Conservation (phyloP, 2,113 vertebrate species). For the Bombycilla garrulus region DNA sequence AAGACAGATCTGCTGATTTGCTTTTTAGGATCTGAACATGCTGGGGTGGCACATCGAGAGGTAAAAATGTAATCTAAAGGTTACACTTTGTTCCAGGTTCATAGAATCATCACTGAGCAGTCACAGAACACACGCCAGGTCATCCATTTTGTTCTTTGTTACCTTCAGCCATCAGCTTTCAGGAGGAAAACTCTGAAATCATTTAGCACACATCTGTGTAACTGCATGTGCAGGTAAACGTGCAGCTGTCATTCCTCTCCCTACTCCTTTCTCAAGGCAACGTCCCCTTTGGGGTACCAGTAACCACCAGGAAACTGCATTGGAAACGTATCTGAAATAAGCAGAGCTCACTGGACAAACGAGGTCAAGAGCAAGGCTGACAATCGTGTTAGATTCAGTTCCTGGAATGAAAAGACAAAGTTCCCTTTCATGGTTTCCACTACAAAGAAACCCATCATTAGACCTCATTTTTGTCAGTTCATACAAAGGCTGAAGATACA, state of each 20-base stretch:
- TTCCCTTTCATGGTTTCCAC: not conserved
- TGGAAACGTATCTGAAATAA: not conserved
- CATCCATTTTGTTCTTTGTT: not conserved
- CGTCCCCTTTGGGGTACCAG: not conserved
- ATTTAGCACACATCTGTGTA: not conserved
- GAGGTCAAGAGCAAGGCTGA: not conserved
- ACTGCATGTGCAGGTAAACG: not conserved
- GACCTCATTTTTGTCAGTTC: not conserved
- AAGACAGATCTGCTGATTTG: conserved; percentile 36
- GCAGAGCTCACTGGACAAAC: not conserved
- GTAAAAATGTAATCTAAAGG: not conserved
- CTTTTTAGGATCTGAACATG: conserved; percentile 19
- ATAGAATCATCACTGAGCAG: not conserved
- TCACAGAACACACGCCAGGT: not conserved
- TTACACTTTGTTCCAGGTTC: not conserved
- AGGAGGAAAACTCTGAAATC: not conserved
- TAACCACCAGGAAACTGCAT: not conserved
- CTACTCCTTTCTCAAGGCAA: not conserved
- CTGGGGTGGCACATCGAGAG: not conserved
- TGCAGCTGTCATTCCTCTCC: not conserved
- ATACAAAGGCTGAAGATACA: not conserved
- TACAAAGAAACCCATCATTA: conserved; percentile 39
- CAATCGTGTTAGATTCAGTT: not conserved
- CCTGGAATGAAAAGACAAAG: not conserved
- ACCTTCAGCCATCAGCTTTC: not conserved